Evolutionary conservation across 2,797 vertebrate species (phyloP).

Genomic region (Enteromius afrohamiltoni): DNA sequence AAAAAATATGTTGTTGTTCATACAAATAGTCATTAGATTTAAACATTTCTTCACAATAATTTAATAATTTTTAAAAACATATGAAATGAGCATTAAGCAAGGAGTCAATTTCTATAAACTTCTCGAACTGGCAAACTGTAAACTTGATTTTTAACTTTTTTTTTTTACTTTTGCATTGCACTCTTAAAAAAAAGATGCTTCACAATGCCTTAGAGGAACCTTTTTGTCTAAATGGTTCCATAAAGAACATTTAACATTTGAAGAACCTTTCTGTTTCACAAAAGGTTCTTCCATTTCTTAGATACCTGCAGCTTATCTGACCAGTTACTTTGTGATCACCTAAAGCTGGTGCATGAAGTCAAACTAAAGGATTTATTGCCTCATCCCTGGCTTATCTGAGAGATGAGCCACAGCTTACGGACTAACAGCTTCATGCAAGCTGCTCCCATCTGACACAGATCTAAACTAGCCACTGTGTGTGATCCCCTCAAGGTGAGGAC

Average conservation of each 20-base stretch:
- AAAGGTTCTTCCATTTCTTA: background rate
- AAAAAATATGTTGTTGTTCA: background rate
- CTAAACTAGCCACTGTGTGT: slow-evolving; percentile 23
- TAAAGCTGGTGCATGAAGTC: slow-evolving; percentile 37
- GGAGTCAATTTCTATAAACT: no score
- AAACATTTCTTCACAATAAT: background rate
- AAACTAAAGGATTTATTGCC: slow-evolving; percentile 43
- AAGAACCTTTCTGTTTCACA: no score
- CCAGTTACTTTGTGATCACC: slow-evolving; percentile 39
- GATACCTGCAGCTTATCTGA: slow-evolving; percentile 39
- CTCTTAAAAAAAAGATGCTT: no score
- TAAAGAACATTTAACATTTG: no score
- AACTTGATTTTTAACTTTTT: no score
- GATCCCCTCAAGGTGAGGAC: slow-evolving; percentile 15
- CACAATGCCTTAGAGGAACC: no score
- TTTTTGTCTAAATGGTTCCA: no score
- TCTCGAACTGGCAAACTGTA: no score
- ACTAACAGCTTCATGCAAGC: slow-evolving; percentile 44
- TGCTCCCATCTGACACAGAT: slow-evolving; percentile 32
- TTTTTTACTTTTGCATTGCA: no score
- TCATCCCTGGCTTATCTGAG: slow-evolving; percentile 45
- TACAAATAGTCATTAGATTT: background rate
- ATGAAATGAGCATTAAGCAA: no score
- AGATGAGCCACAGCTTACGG: slow-evolving; percentile 39
- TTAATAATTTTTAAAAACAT: background rate